Conservation (phyloP, 2,113 vertebrate genomes). For the Caretta caretta region DNA sequence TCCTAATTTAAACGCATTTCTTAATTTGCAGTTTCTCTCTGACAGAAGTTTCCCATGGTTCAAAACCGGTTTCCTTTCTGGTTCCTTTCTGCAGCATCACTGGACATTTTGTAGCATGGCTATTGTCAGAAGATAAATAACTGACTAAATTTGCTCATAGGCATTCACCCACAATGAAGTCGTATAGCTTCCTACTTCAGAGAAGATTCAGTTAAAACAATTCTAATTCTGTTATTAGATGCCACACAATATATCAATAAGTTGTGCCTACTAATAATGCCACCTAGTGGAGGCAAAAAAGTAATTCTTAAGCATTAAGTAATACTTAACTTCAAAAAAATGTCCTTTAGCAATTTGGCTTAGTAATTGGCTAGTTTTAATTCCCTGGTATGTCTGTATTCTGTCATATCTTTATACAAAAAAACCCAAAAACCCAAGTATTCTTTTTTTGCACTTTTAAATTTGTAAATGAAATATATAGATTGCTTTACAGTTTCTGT, state of each 20-base stretch:
- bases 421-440: not conserved
- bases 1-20: not conserved
- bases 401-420: not conserved
- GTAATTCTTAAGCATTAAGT: not conserved
- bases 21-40: not conserved
- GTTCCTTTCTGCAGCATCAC: not conserved
- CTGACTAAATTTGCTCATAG: not conserved
- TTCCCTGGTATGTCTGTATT: rapidly evolving
- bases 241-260: not conserved
- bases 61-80: rapidly evolving
- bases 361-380: not conserved
- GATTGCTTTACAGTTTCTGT: not conserved
- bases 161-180: not conserved
- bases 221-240: not conserved
- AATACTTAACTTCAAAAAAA: not conserved
- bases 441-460: not conserved
- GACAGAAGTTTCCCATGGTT: not conserved
- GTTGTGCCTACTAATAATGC: conserved; percentile 56
- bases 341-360: not conserved
- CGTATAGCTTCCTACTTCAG: not conserved
- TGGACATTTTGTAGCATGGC: not conserved
- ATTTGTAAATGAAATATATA: not conserved
- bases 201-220: not conserved
- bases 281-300: conserved; percentile 60
- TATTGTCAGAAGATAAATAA: not conserved